Evolutionary conservation across 2,888 invertebrate genomes (phyloP).

Genomic region (Morinoia aosen): DNA sequence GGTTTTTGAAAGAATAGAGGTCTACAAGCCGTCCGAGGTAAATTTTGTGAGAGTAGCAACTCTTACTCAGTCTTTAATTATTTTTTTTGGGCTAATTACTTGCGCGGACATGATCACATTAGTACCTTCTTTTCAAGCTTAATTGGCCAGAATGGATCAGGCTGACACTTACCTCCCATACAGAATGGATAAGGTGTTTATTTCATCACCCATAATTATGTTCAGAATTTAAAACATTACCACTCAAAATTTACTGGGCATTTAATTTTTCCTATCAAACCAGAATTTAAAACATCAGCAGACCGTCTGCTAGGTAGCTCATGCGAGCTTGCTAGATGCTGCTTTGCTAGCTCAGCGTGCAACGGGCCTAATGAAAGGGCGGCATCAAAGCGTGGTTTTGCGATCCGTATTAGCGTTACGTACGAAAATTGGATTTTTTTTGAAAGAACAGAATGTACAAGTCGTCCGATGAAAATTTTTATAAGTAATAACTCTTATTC

Average conservation of each 20-base stretch:
- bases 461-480: background rate
- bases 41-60: background rate
- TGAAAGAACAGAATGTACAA: background rate
- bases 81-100: background rate
- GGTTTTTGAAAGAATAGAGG: background rate
- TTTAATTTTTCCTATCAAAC: too few relatives aligned
- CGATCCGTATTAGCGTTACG: background rate
- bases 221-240: too few relatives aligned
- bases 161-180: too few relatives aligned
- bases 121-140: too few relatives aligned
- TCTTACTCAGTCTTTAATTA: background rate
- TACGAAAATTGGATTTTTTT: background rate
- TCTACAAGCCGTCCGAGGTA: background rate
- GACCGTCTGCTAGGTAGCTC: too few relatives aligned
- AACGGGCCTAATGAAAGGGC: background rate
- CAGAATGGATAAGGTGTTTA: too few relatives aligned
- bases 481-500: background rate
- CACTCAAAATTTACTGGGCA: too few relatives aligned
- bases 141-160: too few relatives aligned
- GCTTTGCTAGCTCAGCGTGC: too few relatives aligned
- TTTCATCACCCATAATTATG: too few relatives aligned
- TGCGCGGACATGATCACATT: background rate
- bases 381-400: background rate
- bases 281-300: too few relatives aligned
- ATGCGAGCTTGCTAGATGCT: too few relatives aligned